A percentile compares a stretch with the other conserved stretches of the same genome.
Evolutionary conservation across 2,113 vertebrate species (phyloP).

Genomic region (Hiodon alosoides): DNA sequence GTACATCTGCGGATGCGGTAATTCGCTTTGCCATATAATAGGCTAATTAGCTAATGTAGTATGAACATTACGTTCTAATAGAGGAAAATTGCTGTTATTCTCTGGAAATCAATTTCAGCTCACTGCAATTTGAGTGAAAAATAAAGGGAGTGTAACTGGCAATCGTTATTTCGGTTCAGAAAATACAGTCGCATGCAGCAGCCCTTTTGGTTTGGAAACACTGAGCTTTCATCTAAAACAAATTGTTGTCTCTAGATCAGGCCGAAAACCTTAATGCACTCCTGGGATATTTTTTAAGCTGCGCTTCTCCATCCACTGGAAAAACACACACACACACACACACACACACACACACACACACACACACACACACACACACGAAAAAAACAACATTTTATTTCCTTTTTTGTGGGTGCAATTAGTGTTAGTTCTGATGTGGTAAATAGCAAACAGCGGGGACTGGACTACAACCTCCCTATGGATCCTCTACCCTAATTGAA

Average conservation of each 20-base stretch:
- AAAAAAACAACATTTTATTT: not conserved
- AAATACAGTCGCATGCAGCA: not conserved
- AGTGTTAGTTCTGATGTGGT: not conserved
- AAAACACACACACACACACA: not conserved
- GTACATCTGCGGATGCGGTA: not conserved
- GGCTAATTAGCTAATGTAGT: constrained; percentile 22
- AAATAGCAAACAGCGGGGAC: not conserved
- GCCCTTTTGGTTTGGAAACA: not conserved
- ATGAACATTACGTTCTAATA: constrained; percentile 33
- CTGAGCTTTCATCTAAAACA: not conserved
- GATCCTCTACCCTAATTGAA: constrained; percentile 37
- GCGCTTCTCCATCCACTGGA: not conserved
- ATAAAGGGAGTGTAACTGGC: constrained; percentile 22
- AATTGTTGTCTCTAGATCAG: no score
- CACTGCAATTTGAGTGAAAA: constrained; percentile 32
- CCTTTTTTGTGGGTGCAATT: constrained; percentile 1
- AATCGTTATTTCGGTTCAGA: not conserved
- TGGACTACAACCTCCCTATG: not conserved
- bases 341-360: not conserved
- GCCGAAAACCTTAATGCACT: not conserved
- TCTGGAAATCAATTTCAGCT: constrained; percentile 28
- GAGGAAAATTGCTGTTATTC: constrained; percentile 40
- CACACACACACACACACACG: not conserved
- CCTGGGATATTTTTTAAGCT: not conserved
- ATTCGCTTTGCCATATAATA: constrained; percentile 7